These are phyloP conservation scores for Octonoba sinensis DNA, from an alignment of 2,888 invertebrate genomes.

Conservation along the genomic window DNA sequence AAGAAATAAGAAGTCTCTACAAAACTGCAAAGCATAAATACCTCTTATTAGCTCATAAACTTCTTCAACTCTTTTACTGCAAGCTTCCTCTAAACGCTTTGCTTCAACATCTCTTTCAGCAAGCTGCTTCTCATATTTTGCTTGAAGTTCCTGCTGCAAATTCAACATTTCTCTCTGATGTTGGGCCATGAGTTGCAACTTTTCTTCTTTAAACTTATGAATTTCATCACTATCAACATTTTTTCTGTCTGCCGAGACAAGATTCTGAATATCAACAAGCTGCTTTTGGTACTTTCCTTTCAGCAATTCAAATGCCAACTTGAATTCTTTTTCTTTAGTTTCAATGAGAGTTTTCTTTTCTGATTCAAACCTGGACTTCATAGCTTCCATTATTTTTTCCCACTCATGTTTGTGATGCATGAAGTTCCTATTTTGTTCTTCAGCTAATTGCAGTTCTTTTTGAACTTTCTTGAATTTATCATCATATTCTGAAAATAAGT, in stretches of 20 bases:
- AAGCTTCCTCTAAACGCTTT: slow-evolving; percentile 35
- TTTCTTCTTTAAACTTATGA: slow-evolving; percentile 39
- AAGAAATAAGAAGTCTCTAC: too few relatives aligned
- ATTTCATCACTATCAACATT: neutral
- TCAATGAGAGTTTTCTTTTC: slow-evolving; percentile 27
- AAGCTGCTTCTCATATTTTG: slow-evolving; percentile 21
- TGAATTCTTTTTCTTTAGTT: slow-evolving; percentile 29
- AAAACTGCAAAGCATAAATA: neutral
- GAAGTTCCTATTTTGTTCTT: slow-evolving; percentile 13
- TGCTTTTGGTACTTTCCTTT: slow-evolving; percentile 26
- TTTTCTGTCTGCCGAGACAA: too few relatives aligned
- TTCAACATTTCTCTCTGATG: slow-evolving; percentile 57
- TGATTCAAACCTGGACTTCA: slow-evolving; percentile 31
- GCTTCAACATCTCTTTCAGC: slow-evolving; percentile 15
- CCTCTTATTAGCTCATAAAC: slow-evolving; percentile 45
- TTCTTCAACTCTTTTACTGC: slow-evolving; percentile 34
- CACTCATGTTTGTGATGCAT: slow-evolving; percentile 19
- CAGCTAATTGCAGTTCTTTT: slow-evolving; percentile 14
- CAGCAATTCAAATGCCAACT: slow-evolving; percentile 4
- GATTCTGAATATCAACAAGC: slow-evolving; percentile 7
- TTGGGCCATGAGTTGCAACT: slow-evolving; percentile 20
- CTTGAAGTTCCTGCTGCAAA: slow-evolving; percentile 55
- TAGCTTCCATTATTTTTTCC: neutral
- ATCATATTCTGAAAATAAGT: slow-evolving; percentile 20
- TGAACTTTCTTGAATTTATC: slow-evolving; percentile 28